Conservation (phyloP, 2,797 vertebrate genomes). For the Odontamblyopus rebecca region DNA sequence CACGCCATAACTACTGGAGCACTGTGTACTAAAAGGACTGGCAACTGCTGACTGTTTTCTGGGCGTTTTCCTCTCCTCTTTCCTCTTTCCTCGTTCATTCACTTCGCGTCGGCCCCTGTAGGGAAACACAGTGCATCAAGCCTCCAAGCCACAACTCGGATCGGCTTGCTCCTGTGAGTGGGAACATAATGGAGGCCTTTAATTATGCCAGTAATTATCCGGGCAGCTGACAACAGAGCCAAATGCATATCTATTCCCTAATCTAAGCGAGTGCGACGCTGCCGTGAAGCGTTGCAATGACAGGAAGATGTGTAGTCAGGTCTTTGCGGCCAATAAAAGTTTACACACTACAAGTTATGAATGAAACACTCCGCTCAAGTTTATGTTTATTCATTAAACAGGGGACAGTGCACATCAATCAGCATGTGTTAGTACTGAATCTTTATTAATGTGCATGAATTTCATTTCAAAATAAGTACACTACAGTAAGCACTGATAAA, state of each 20-base stretch:
- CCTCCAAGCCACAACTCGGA: slow-evolving; percentile 50
- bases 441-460: too few relatives aligned
- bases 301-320: slow-evolving; percentile 1
- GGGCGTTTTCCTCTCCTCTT: slow-evolving; percentile 6
- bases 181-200: slow-evolving; percentile 67
- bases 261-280: slow-evolving; percentile 7
- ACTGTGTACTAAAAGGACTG: slow-evolving; percentile 21
- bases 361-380: too few relatives aligned
- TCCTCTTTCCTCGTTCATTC: slow-evolving; percentile 23
- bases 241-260: slow-evolving; percentile 53
- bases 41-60: slow-evolving; percentile 9
- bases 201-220: slow-evolving; percentile 72
- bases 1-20: slow-evolving; percentile 18
- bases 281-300: background rate
- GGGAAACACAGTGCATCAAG: slow-evolving; percentile 52
- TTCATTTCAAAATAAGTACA: too few relatives aligned
- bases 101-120: slow-evolving; percentile 26
- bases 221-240: slow-evolving; percentile 58
- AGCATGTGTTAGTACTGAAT: too few relatives aligned
- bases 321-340: background rate
- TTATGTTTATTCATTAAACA: too few relatives aligned
- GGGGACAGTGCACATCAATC: too few relatives aligned
- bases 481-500: too few relatives aligned
- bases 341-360: too few relatives aligned
- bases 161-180: slow-evolving; percentile 49